Evolutionary conservation across 2,797 vertebrate species (phyloP), one percentile per base, ranked within the genome.

Genomic region (Naso thynnoides): DNA sequence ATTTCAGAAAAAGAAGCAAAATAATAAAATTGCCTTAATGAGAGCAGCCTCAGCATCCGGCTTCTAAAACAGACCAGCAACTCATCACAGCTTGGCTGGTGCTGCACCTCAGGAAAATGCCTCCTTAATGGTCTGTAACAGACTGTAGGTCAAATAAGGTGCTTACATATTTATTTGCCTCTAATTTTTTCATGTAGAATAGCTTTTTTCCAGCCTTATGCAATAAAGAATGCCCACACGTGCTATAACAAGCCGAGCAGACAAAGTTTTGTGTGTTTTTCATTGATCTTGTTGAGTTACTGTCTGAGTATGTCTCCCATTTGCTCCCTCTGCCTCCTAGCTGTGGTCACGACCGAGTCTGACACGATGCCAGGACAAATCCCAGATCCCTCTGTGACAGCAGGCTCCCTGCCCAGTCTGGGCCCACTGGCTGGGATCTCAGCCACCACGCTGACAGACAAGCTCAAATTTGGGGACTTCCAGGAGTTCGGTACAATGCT

Each of bases 301-400:
- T 4, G 49, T 70, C 79, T 89, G 39, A 85, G 21, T 36, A 10
- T 41, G 59, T 76, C 78, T 79, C 68, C 67, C 8, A 19, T 83
- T 82, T 80, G 78, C 27, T 76, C 82, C 52, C 57, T 81, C 36
- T 88, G 59, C 57, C 47, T 81, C 72, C 24, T 69, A 94, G 93
- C 93, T 92, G 92, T 88, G 94, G 93, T 94, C 89, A 89, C 93
- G 76, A 77, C 92, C 81, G 90, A 84, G 93, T 86, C 93, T 97
- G 96, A 96, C 95, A 92, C 96, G 95, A 98, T 98, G 97, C 97
- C 97, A 90, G 97, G 97, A 93, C 97, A 96, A 95, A 97, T 99
- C 90, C 97, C 97, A 50, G 97, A 99, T 92, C 96, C 97, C 87
- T 96, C 96, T 0, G 94, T 98, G 94, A 96, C 97, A 21, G 96